These are phyloP conservation scores for Carollia perspicillata DNA, from an alignment of 2,113 vertebrate genomes.

Conservation along the genomic window DNA sequence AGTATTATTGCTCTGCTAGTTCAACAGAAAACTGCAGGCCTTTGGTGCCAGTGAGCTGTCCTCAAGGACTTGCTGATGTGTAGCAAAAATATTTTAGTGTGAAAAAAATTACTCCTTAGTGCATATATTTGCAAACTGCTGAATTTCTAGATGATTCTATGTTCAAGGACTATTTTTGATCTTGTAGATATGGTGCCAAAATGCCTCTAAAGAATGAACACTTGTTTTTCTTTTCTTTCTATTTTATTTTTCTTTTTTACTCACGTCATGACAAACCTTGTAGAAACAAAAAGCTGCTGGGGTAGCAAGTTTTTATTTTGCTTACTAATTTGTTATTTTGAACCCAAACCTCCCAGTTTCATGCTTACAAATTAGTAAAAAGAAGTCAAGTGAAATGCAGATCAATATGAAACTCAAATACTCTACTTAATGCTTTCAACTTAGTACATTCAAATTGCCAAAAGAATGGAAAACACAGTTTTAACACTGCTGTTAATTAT, in stretches of 20 bases:
- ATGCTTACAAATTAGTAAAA: slow-evolving; percentile 65
- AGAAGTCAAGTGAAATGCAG: slow-evolving; percentile 59
- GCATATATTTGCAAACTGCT: slow-evolving; percentile 79
- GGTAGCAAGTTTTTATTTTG: slow-evolving; percentile 51
- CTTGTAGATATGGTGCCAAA: slow-evolving; percentile 55
- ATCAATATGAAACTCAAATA: slow-evolving; percentile 68
- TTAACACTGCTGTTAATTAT: slow-evolving; percentile 61
- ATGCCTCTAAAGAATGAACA: slow-evolving; percentile 52
- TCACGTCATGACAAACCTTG: slow-evolving; percentile 44
- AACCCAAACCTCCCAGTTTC: slow-evolving; percentile 51
- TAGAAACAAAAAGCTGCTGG: slow-evolving; percentile 64
- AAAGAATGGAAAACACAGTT: slow-evolving; percentile 61
- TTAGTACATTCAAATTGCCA: slow-evolving; percentile 62
- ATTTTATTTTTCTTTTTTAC: background rate
- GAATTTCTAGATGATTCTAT: slow-evolving; percentile 78
- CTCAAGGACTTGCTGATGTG: slow-evolving; percentile 77
- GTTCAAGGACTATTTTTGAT: slow-evolving; percentile 71
- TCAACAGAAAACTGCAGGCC: slow-evolving; percentile 63
- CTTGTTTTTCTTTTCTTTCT: slow-evolving; percentile 16
- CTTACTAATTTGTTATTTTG: slow-evolving; percentile 69
- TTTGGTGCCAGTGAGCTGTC: slow-evolving; percentile 72
- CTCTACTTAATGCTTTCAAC: slow-evolving; percentile 62
- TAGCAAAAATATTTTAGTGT: slow-evolving; percentile 79
- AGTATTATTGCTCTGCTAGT: slow-evolving; percentile 57
- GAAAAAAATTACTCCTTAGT: slow-evolving; percentile 74